Evolutionary conservation across 2,888 invertebrate species (phyloP).

Genomic region (Octonoba sinensis): DNA sequence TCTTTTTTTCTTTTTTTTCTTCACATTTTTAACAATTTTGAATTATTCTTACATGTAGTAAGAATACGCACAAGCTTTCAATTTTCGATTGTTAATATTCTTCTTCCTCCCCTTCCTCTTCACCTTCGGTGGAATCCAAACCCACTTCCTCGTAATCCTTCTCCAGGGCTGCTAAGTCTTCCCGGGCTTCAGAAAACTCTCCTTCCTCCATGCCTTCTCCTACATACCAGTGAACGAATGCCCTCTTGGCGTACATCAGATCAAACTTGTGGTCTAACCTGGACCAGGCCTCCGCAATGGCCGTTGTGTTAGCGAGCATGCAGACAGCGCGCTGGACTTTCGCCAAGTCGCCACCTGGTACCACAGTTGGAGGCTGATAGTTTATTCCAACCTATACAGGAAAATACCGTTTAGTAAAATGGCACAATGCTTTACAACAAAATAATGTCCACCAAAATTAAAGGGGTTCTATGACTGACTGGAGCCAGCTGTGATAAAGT

Average conservation of each 20-base stretch:
- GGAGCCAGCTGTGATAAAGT: too few relatives aligned
- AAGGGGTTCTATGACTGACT: too few relatives aligned
- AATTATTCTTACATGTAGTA: too few relatives aligned
- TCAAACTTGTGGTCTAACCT: slow-evolving; percentile 73
- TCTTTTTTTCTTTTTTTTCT: too few relatives aligned
- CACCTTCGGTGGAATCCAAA: slow-evolving; percentile 66
- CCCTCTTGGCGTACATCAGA: slow-evolving; percentile 74
- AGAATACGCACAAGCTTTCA: background rate
- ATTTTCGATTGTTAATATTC: slow-evolving; percentile 9
- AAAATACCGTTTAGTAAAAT: too few relatives aligned
- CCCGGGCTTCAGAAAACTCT: slow-evolving; percentile 72
- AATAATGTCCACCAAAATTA: too few relatives aligned
- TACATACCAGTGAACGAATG: slow-evolving; percentile 74
- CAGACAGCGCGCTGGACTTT: slow-evolving; percentile 73
- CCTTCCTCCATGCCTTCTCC: slow-evolving; percentile 70
- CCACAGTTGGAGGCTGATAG: slow-evolving; percentile 86
- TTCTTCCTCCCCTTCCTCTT: slow-evolving; percentile 43
- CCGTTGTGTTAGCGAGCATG: too few relatives aligned
- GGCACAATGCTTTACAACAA: background rate
- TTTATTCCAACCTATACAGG: slow-evolving; percentile 72
- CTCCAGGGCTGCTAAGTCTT: slow-evolving; percentile 73
- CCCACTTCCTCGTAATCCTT: slow-evolving; percentile 71
- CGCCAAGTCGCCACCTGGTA: slow-evolving; percentile 91
- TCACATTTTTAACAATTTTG: too few relatives aligned
- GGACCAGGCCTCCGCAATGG: slow-evolving; percentile 73